These are phyloP conservation scores for Tolmerus cingulatus DNA, from an alignment of 2,888 invertebrate genomes.

Conservation along the genomic window DNA sequence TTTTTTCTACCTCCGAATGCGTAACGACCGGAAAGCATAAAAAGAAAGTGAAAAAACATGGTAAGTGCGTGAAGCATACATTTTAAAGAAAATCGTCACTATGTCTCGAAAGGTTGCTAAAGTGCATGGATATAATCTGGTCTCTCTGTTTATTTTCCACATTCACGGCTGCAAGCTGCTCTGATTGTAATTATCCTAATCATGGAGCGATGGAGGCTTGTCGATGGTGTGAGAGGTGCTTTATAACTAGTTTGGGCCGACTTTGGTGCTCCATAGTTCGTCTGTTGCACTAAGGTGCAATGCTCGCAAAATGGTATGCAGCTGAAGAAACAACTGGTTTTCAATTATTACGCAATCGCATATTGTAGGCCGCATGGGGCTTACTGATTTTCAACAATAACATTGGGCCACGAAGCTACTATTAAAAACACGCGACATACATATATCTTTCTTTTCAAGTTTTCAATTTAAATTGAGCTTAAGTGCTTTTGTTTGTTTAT, in stretches of 20 bases:
- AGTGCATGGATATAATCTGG: not conserved
- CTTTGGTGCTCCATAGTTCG: not conserved
- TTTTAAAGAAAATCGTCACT: not conserved
- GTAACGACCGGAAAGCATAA: not conserved
- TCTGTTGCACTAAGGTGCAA: not conserved
- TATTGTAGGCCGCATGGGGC: not conserved
- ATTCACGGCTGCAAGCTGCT: not conserved
- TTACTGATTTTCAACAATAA: not conserved
- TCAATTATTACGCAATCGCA: not conserved
- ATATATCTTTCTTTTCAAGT: not conserved
- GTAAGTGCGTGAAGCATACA: not conserved
- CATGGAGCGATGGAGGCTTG: not conserved
- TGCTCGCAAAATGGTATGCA: not conserved
- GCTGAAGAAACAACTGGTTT: not conserved
- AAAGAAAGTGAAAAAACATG: not conserved
- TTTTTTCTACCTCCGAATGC: not conserved
- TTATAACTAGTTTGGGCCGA: not conserved
- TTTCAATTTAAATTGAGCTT: not conserved
- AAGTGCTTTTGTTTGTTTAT: not conserved
- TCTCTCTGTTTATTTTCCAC: not conserved
- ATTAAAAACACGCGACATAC: not conserved
- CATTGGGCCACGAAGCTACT: not conserved
- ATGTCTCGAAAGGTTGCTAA: not conserved
- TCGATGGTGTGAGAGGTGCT: not conserved
- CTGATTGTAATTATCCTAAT: not conserved